These are phyloP conservation scores for Notamacropus eugenii DNA, from an alignment of 2,797 vertebrate species.

Conservation along the genomic window DNA sequence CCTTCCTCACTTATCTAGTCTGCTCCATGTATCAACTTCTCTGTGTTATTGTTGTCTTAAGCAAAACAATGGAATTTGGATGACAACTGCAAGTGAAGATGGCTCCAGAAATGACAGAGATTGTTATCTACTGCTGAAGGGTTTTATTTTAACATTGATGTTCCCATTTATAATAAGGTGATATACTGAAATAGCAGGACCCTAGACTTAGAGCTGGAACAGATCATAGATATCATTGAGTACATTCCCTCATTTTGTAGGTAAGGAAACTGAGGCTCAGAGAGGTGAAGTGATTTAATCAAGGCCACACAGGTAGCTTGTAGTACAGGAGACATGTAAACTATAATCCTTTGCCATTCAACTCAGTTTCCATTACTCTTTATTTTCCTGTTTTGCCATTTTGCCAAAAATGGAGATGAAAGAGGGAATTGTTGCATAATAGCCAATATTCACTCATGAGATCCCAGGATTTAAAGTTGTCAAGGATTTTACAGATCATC, in stretches of 20 bases:
- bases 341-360: background rate
- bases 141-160: constrained; percentile 12
- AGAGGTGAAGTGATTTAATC: background rate
- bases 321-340: background rate
- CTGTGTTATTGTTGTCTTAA: background rate
- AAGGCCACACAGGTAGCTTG: background rate
- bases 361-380: background rate
- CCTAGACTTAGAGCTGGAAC: background rate
- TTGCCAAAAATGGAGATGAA: constrained; percentile 46
- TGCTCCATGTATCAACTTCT: background rate
- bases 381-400: background rate
- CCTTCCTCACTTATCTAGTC: background rate
- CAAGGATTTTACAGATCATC: background rate
- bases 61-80: background rate
- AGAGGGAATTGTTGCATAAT: background rate
- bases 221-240: background rate
- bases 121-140: background rate
- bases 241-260: background rate
- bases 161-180: constrained; percentile 12
- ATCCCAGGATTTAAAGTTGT: background rate
- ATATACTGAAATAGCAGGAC: constrained; percentile 28
- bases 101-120: background rate
- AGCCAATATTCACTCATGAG: background rate
- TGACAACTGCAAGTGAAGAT: background rate
- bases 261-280: background rate